Conservation (phyloP, 2,113 vertebrate genomes). For the Lanius collurio region DNA sequence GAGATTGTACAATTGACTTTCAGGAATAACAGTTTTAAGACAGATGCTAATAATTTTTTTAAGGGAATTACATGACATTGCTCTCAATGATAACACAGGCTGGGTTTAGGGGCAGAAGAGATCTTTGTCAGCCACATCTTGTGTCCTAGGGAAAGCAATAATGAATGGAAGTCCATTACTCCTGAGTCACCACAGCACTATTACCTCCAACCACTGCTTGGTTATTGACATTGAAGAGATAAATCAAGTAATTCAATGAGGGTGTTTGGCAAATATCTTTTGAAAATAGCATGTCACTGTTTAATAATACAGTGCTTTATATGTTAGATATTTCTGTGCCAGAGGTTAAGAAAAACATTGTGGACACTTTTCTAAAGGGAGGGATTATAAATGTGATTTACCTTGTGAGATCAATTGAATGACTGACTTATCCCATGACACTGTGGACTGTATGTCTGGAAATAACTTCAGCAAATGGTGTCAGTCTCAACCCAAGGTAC, state of each 20-base stretch:
- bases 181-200: neutral
- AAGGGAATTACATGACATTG: neutral
- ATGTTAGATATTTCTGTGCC: neutral
- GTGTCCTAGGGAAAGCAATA: neutral
- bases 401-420: neutral
- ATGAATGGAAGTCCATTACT: neutral
- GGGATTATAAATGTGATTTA: neutral
- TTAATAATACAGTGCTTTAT: neutral
- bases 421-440: neutral
- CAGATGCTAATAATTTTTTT: neutral
- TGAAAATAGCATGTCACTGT: neutral
- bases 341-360: neutral
- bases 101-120: neutral
- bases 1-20: neutral
- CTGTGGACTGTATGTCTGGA: neutral
- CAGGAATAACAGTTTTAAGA: neutral
- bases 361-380: neutral
- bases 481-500: neutral
- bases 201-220: neutral
- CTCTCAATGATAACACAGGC: neutral
- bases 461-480: neutral
- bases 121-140: neutral
- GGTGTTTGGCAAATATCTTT: neutral
- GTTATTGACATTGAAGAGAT: neutral
- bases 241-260: neutral